Percentiles rank a stretch among this genome's conserved stretches.
These are phyloP conservation scores for Philotrypesis tridentata DNA, from an alignment of 1,140 invertebrate genomes.

Conservation along the genomic window DNA sequence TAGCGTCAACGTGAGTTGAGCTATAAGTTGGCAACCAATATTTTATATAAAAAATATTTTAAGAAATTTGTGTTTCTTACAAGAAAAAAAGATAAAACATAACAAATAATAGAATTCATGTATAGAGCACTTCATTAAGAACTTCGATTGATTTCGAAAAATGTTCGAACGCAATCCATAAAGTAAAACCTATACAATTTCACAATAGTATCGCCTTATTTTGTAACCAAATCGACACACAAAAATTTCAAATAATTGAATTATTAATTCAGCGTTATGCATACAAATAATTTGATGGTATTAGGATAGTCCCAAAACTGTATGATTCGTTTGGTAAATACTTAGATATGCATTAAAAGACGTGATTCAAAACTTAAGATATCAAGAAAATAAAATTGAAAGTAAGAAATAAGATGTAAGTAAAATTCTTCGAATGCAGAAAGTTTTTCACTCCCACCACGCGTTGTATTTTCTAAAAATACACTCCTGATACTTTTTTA, in stretches of 20 bases:
- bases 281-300: too few species aligned
- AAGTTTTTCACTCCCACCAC: background rate
- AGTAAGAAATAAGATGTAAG: background rate
- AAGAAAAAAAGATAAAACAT: too few species aligned
- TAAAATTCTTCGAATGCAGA: background rate
- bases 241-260: background rate
- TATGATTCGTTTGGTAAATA: too few species aligned
- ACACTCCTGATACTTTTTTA: background rate
- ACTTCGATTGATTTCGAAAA: too few species aligned
- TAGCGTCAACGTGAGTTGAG: too few species aligned
- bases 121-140: too few species aligned
- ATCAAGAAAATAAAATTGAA: slow-evolving; percentile 1
- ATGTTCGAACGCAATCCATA: too few species aligned
- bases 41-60: too few species aligned
- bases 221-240: background rate
- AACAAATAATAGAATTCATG: too few species aligned
- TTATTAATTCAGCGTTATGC: background rate
- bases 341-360: background rate
- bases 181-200: background rate
- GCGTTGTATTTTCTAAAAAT: background rate
- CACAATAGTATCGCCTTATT: background rate
- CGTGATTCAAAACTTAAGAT: background rate
- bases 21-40: too few species aligned
- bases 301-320: too few species aligned
- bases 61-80: too few species aligned